A percentile compares a stretch with the other conserved stretches of the same genome.
phyloP scores from a whole-genome alignment of 2,113 vertebrate species.

The Cyprinus carpio region DNA sequence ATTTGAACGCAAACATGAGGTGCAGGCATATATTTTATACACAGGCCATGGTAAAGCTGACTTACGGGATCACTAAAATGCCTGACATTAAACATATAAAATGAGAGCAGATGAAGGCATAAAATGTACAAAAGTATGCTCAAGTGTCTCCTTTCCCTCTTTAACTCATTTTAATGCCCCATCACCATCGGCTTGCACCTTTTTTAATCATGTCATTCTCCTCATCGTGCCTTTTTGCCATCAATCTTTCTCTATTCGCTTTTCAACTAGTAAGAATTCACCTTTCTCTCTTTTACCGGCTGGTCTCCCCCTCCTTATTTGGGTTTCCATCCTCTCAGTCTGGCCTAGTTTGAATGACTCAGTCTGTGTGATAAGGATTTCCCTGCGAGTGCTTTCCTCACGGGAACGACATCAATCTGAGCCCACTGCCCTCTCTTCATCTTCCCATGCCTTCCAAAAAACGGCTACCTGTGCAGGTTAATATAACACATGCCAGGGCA shows the following conservation, averaged over 20 bases:
- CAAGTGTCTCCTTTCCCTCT: background rate
- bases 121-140: background rate
- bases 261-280: background rate
- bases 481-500: constrained; percentile 19
- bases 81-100: constrained; percentile 28
- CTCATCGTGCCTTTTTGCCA: background rate
- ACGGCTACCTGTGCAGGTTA: constrained; percentile 32
- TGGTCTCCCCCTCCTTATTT: background rate
- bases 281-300: background rate
- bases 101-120: background rate
- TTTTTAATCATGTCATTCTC: constrained; percentile 8
- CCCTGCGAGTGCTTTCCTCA: constrained; percentile 13
- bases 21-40: constrained; percentile 32
- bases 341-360: constrained; percentile 34
- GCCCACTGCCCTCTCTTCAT: constrained; percentile 38
- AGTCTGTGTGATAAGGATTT: constrained; percentile 6
- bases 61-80: background rate
- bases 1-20: constrained; percentile 23
- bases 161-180: background rate
- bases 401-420: constrained; percentile 11
- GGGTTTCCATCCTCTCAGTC: constrained; percentile 4
- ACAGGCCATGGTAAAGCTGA: background rate
- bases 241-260: constrained; percentile 20
- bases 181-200: background rate
- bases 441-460: constrained; percentile 30